These are phyloP conservation scores for Coluber constrictor DNA, from an alignment of 2,797 vertebrate species.

Conservation along the genomic window DNA sequence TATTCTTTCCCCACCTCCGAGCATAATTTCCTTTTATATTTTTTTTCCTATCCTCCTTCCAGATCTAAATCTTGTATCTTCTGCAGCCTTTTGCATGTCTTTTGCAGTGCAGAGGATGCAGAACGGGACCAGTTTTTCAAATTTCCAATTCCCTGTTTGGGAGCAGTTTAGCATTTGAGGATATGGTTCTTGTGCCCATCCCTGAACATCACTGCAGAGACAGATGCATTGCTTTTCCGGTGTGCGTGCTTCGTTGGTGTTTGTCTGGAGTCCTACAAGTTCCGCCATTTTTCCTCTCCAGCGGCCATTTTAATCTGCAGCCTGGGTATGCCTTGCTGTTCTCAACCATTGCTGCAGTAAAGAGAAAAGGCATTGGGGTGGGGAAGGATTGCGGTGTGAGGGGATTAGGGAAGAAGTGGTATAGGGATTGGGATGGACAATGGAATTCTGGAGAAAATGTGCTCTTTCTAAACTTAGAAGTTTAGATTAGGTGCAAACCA, in stretches of 20 bases:
- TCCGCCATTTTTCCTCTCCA: not conserved
- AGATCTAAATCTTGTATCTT: not conserved
- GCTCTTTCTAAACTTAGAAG: not conserved
- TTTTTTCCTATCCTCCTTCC: not conserved
- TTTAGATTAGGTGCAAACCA: not conserved
- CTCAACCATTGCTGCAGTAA: not conserved
- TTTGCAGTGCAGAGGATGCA: not conserved
- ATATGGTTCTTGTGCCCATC: not conserved
- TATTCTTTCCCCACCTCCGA: not conserved
- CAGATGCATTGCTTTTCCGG: not conserved
- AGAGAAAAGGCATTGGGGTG: not conserved
- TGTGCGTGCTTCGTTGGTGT: not conserved
- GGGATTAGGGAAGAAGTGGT: no score
- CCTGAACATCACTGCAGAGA: not conserved
- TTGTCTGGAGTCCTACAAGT: not conserved
- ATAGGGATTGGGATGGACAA: not conserved
- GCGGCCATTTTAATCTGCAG: slow-evolving; percentile 20
- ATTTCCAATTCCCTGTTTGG: not conserved
- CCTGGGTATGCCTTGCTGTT: not conserved
- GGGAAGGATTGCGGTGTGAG: no score
- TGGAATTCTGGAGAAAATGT: not conserved
- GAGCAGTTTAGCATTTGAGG: not conserved
- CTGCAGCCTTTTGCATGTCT: not conserved
- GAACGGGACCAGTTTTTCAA: not conserved
- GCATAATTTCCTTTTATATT: not conserved